phyloP scores from a whole-genome alignment of 2,113 vertebrate species.

The Suncus etruscus region DNA sequence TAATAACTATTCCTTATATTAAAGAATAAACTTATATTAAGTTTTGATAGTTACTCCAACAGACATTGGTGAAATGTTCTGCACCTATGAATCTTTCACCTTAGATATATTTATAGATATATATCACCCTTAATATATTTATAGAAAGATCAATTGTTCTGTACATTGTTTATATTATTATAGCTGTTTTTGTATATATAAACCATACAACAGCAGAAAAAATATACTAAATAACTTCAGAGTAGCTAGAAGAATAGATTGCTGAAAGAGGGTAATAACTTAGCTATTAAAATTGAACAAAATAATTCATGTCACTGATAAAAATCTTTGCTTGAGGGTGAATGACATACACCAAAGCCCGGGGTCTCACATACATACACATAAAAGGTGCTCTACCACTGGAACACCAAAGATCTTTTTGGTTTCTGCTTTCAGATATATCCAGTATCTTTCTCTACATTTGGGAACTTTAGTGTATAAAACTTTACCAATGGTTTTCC shows the following conservation, averaged over 20 bases:
- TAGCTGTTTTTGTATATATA: not conserved
- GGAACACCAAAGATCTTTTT: not conserved
- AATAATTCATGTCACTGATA: not conserved
- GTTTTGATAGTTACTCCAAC: not conserved
- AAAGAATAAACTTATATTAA: conserved; percentile 30
- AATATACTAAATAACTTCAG: conserved; percentile 1
- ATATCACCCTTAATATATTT: no score
- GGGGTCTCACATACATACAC: no score
- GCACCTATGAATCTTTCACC: not conserved
- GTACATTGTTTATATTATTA: not conserved
- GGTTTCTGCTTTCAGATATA: not conserved
- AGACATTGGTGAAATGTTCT: not conserved
- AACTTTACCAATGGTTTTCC: not conserved
- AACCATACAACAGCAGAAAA: not conserved
- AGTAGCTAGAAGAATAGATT: conserved; percentile 5
- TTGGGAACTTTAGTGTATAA: not conserved
- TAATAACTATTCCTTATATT: not conserved
- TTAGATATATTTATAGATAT: not conserved
- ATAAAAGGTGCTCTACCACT: no score
- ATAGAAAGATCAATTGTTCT: not conserved
- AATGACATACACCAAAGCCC: not conserved
- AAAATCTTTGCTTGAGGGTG: not conserved
- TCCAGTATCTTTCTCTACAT: not conserved
- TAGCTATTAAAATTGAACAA: not conserved
- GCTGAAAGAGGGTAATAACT: no score